Conservation (phyloP, 2,797 vertebrate species). For the Loris lydekkerianus region DNA sequence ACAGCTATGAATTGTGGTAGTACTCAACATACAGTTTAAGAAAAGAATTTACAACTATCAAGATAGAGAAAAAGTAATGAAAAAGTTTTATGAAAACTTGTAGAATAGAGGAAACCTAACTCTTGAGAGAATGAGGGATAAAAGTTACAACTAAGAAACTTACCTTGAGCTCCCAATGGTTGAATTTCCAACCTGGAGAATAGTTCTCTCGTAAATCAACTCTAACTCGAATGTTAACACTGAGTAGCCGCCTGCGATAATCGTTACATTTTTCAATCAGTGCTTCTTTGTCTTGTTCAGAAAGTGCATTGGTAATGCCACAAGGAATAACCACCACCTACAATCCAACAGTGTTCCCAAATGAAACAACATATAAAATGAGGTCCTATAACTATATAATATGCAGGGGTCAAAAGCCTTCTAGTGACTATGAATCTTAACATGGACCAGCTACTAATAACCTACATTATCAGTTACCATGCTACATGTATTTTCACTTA, state of each 20-base stretch:
- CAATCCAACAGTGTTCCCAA: conserved; percentile 27
- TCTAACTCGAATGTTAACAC: conserved; percentile 91
- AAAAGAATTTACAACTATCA: not conserved
- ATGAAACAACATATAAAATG: not conserved
- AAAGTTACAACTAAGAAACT: not conserved
- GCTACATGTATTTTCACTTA: not conserved
- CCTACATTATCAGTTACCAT: not conserved
- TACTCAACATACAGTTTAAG: not conserved
- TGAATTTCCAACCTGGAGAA: conserved; percentile 99
- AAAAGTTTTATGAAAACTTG: not conserved
- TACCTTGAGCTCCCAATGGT: conserved; percentile 99
- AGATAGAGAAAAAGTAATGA: conserved; percentile 28
- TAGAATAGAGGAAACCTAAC: not conserved
- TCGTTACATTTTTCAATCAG: conserved; percentile 93
- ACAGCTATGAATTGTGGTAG: not conserved
- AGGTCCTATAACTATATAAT: not conserved
- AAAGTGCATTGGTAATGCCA: conserved; percentile 95
- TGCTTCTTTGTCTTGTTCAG: conserved; percentile 94
- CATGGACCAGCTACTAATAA: not conserved
- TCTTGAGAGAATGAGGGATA: not conserved
- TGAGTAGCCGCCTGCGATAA: conserved; percentile 91
- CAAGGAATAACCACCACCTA: conserved; percentile 98
- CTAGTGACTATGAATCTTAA: not conserved
- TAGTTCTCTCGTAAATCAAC: conserved; percentile 96
- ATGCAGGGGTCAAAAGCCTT: not conserved